Evolutionary conservation across 2,113 vertebrate species (phyloP).

Genomic region (Gnathochromis pfefferi): DNA sequence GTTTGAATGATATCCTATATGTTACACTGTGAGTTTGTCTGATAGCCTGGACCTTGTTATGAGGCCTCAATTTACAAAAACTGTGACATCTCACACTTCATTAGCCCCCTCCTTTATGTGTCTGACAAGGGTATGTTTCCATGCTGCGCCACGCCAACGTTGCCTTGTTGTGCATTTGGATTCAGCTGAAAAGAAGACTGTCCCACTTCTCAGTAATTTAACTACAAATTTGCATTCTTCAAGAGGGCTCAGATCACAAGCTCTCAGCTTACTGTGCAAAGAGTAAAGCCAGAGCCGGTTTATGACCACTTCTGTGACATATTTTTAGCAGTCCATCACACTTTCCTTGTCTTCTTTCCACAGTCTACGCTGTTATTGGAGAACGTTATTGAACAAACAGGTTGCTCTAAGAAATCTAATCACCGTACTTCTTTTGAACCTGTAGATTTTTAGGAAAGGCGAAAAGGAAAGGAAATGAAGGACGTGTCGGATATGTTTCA

Average conservation of each 20-base stretch:
- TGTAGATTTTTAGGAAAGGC: background rate
- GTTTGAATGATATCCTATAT: constrained; percentile 14
- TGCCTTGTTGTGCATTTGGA: constrained; percentile 27
- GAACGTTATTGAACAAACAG: background rate
- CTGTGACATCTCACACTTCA: constrained; percentile 14
- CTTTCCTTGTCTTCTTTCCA: constrained; percentile 5
- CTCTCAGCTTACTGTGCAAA: constrained; percentile 8
- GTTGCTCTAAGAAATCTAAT: background rate
- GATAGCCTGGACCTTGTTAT: background rate
- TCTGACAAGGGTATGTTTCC: background rate
- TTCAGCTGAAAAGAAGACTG: background rate
- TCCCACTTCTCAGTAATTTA: background rate
- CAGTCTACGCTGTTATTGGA: background rate
- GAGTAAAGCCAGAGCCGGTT: background rate
- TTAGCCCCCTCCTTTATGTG: background rate
- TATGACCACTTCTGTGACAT: background rate
- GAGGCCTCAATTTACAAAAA: constrained; percentile 8
- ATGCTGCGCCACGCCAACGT: constrained; percentile 5
- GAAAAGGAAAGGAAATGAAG: constrained; percentile 21
- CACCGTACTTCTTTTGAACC: background rate
- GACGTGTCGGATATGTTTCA: constrained; percentile 4
- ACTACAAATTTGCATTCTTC: constrained; percentile 4
- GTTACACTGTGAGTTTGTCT: constrained; percentile 51
- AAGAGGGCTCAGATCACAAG: background rate
- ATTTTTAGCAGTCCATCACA: background rate